A percentile compares a stretch with the other conserved stretches of the same genome.
phyloP scores from a whole-genome alignment of 1,140 invertebrate genomes.

The Heliconius nattereri region DNA sequence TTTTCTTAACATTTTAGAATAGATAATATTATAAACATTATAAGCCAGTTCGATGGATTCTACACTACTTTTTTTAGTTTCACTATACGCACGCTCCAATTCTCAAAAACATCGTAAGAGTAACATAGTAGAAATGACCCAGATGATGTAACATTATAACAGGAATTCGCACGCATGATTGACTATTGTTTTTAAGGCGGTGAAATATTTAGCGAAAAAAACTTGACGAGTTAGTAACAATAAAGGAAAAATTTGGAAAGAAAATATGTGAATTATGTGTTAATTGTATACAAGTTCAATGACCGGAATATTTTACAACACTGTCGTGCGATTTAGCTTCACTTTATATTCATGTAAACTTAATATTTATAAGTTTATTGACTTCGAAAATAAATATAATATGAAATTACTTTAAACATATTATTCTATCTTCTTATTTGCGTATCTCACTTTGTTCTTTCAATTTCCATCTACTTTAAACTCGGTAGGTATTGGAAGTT shows the following conservation, averaged over 20 bases:
- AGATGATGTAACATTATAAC: constrained; percentile 11
- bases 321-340: constrained; percentile 14
- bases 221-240: background rate
- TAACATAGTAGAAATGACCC: constrained; percentile 1
- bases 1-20: too few species aligned
- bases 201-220: background rate
- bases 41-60: background rate
- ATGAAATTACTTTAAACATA: background rate
- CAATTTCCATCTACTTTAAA: too few species aligned
- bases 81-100: background rate
- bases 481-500: too few species aligned
- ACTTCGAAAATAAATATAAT: background rate
- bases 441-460: too few species aligned
- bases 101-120: background rate
- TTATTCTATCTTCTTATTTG: too few species aligned
- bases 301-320: background rate
- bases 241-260: background rate
- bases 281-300: background rate
- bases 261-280: background rate
- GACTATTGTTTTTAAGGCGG: constrained; percentile 2
- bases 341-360: background rate
- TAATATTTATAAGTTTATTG: constrained; percentile 9
- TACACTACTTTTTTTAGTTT: background rate
- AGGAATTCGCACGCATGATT: constrained; percentile 2
- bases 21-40: background rate